A percentile compares a stretch with the other conserved stretches of the same genome.
Conservation (phyloP, 2,113 vertebrate species). For the Hoplias malabaricus region DNA sequence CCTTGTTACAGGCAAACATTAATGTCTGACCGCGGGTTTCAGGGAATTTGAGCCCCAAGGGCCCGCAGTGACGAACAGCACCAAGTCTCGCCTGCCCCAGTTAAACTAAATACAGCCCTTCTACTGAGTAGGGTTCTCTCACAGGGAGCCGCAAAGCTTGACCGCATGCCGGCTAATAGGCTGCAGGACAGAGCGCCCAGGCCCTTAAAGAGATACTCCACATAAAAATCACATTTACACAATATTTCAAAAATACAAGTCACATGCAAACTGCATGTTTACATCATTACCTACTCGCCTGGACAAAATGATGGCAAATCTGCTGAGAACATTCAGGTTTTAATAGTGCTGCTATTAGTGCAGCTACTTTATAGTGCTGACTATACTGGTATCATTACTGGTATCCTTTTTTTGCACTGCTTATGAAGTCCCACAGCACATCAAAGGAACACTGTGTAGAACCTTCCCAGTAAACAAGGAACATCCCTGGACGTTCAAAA, state of each 20-base stretch:
- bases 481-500: no score
- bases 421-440: no score
- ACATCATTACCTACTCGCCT: no score
- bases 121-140: background rate
- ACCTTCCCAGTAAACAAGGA: no score
- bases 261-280: background rate
- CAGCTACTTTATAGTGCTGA: no score
- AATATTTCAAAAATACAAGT: background rate
- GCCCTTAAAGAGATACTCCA: background rate
- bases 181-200: background rate
- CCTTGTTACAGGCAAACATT: constrained; percentile 16
- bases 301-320: no score
- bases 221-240: background rate
- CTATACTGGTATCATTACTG: no score
- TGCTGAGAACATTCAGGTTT: no score
- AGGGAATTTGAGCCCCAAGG: constrained; percentile 35
- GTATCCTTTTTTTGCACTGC: no score
- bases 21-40: constrained; percentile 1
- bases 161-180: background rate
- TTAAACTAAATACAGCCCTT: constrained; percentile 33
- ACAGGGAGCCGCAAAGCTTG: background rate
- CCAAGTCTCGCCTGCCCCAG: constrained; percentile 32
- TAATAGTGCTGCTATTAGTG: no score
- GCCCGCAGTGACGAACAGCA: constrained; percentile 5
- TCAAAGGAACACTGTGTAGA: no score